phyloP scores from a whole-genome alignment of 2,113 vertebrate species.

The Muscicapa adusta region DNA sequence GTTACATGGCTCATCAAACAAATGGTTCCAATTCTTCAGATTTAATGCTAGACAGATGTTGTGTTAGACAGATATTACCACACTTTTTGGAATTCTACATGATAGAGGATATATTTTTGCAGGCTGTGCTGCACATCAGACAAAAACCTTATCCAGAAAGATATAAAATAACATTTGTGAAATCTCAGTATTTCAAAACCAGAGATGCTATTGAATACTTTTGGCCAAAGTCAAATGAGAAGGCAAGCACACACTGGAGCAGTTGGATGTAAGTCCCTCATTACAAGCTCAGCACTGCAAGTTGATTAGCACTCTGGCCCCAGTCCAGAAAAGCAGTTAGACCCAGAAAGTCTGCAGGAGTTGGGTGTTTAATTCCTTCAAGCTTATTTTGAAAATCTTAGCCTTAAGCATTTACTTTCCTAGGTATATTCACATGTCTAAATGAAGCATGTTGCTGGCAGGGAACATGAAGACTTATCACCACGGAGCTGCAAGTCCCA shows the following conservation, averaged over 20 bases:
- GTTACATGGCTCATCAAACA: slow-evolving; percentile 16
- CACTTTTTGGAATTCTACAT: background rate
- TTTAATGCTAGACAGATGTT: slow-evolving; percentile 52
- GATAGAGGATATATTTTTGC: slow-evolving; percentile 24
- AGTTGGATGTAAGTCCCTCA: background rate
- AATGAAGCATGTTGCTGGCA: background rate
- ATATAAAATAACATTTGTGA: slow-evolving; percentile 30
- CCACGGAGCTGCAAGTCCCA: background rate
- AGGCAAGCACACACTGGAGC: background rate
- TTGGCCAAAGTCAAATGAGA: slow-evolving; percentile 3
- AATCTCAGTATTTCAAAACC: background rate
- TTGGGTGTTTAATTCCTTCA: background rate
- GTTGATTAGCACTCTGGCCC: background rate
- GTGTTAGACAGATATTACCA: background rate
- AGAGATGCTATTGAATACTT: background rate
- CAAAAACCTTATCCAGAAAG: slow-evolving; percentile 12
- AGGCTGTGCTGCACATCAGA: background rate
- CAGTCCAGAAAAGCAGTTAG: slow-evolving; percentile 31
- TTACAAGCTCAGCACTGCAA: background rate
- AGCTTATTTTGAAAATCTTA: background rate
- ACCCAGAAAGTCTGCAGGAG: background rate
- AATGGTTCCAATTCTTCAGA: slow-evolving; percentile 20
- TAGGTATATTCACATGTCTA: background rate
- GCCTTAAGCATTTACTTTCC: background rate
- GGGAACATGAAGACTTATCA: background rate